Conservation (phyloP, 53 echinoderm and acorn worm genomes). For the Henricia sp. region DNA sequence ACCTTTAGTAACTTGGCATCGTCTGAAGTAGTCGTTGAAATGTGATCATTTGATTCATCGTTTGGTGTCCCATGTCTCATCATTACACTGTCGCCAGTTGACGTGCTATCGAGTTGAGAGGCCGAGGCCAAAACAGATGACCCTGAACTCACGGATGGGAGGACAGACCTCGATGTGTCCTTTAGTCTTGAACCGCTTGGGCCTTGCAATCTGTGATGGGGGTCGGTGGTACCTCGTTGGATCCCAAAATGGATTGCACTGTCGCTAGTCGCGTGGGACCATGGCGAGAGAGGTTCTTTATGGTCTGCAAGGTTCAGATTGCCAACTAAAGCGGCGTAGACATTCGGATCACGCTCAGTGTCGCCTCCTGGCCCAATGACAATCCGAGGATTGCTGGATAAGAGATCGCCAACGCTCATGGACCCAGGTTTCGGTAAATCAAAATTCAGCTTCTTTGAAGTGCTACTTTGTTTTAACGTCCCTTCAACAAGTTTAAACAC, state of each 20-base stretch:
- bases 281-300: constrained; percentile 1
- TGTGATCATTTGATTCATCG: not conserved
- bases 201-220: too few species aligned
- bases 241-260: constrained; percentile 22
- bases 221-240: not conserved
- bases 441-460: not conserved
- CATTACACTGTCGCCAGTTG: constrained; percentile 22
- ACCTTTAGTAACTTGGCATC: constrained; percentile 42
- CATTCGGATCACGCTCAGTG: constrained; percentile 57
- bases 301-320: not conserved
- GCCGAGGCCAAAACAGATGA: not conserved
- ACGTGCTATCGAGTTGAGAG: not conserved
- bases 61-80: constrained; percentile 7
- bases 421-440: constrained; percentile 64
- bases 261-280: constrained; percentile 11
- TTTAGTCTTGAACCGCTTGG: constrained; percentile 23
- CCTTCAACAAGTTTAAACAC: constrained; percentile 30
- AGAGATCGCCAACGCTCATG: constrained; percentile 85
- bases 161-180: not conserved
- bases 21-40: not conserved
- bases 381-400: constrained; percentile 75
- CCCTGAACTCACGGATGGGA: constrained; percentile 10
- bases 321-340: constrained; percentile 48
- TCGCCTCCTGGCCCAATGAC: constrained; percentile 51
- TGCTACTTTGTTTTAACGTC: constrained; percentile 5